Conservation (phyloP, 2,113 vertebrate species). For the Pseudonaja textilis region DNA sequence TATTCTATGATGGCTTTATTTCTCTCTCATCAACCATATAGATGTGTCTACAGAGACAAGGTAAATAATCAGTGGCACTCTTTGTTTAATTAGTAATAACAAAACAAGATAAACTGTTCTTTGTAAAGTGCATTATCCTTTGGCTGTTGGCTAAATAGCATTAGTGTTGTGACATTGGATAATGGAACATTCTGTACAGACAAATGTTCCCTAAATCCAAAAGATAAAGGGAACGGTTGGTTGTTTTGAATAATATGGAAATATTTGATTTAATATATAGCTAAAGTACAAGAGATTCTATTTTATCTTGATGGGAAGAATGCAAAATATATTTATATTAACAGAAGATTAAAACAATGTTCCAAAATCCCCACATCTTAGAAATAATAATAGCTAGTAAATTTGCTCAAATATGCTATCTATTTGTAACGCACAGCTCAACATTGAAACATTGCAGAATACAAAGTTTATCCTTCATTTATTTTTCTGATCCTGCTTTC, state of each 20-base stretch:
- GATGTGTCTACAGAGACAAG: conserved; percentile 21
- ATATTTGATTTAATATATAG: conserved; percentile 41
- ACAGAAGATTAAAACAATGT: conserved; percentile 33
- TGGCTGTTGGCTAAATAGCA: conserved; percentile 45
- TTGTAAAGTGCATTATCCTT: conserved; percentile 55
- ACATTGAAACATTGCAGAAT: conserved; percentile 29
- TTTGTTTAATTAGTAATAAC: conserved; percentile 44
- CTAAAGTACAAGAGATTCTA: conserved; percentile 46
- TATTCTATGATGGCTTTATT: conserved; percentile 34
- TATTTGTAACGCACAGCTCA: conserved; percentile 19
- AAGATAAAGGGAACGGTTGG: conserved; percentile 37
- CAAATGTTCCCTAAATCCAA: conserved; percentile 49
- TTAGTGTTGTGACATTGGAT: conserved; percentile 48
- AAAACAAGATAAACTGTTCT: conserved; percentile 40
- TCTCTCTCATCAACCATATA: neutral
- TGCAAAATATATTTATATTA: conserved; percentile 42
- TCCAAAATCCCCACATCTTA: conserved; percentile 40
- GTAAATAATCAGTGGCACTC: conserved; percentile 42
- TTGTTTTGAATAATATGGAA: conserved; percentile 37
- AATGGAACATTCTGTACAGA: conserved; percentile 46
- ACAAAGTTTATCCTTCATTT: conserved; percentile 36
- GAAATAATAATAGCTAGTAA: conserved; percentile 56
- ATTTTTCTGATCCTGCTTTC: conserved; percentile 23
- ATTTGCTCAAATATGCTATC: conserved; percentile 11
- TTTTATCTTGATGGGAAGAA: conserved; percentile 19